Evolutionary conservation across 1,140 invertebrate species (phyloP), one percentile per base, ranked within the genome.

Genomic region (Macrocentrus cingulum): DNA sequence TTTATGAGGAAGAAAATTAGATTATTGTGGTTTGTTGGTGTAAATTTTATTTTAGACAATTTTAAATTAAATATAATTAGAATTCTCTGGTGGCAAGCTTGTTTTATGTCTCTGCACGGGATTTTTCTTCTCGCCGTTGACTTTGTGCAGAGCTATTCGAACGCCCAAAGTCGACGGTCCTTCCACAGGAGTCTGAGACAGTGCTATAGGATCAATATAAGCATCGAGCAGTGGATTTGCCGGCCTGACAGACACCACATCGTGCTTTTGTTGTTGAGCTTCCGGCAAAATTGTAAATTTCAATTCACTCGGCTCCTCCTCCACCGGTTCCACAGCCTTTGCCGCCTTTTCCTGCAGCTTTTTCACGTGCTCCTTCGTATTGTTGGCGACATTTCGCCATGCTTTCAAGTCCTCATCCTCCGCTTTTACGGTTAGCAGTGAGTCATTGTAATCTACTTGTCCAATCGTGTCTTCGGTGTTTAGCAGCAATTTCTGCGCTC

Each of bases 251-350:
- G 59, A 45, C 48, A 56, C 42, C 0, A 68, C 56, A 25, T 73
- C 72, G 1, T 60, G 18, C 8, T 67, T 67, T 1, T 59, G 63
- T 19, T 37, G 5, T 2, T 70, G 70, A 8, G 72, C 59, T 48
- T 76, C 71, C 0, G 71, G 72, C 11, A 60, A 61, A 20, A 74
- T 74, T 3, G 63, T 69, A 9, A 71, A 59, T n/a, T 44, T 2
- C 19, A 53, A 20, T 5, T 63, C 54, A 5, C n/a, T n/a, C n/a
- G 39, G 7, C 0, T 46, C 6, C 0, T 46, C 9, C 1, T 32
- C 1, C 44, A 52, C 18, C 1, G 1, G 2, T 39, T 36, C 18
- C 6, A 50, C 25, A 7, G 25, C 11, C 18, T 34, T 18, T 3
- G 44, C 0, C 4, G 15, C 13, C 2, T 42, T 18, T 9, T 37